Base-by-base conservation (phyloP, 2,113 vertebrate genomes). In the Mionectes macconnelli region DNA sequence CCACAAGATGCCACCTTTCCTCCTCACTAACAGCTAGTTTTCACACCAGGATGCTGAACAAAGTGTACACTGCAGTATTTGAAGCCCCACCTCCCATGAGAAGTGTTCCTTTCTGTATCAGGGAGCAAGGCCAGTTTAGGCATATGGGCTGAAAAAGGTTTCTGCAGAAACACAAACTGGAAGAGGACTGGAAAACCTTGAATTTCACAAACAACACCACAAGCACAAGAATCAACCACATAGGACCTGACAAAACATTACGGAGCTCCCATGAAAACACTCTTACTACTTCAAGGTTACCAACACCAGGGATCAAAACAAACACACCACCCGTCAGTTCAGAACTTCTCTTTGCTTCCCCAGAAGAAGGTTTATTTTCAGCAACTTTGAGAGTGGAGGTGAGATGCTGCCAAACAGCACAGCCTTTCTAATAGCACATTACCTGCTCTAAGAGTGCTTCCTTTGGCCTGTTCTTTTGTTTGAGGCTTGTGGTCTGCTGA, bases 391-490 rank as follows among this genome's bases (percentile, higher is more conserved):
- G 89, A 70, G 5, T 33, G 45, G 60, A 60, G 14, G 31, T 21
- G 60, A 72, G 44, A 45, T 28, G 8, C 8, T 67, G 8, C 20
- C 31, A 45, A 27, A 49, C 31, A 30, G 9, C 4, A 49, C 3
- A 50, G 49, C 33, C 33, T 56, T 57, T 62, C 18, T 44, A 70
- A 47, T 20, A 49, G 4, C 13, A 7, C 18, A 44, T 92, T 98
- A 98, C 98, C 98, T 93, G 96, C 25, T 96, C 91, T 98, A 64
- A 84, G 39, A 49, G 94, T 45, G n/a, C 78, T 66, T 17, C 49
- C 96, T 97, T 96, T 98, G 68, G 85, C 85, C 72, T 98, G 97
- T 31, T 98, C 98, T 53, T 92, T 98, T 8, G 53, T 39, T 59
- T 77, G 97, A 4, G 50, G 55, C 78, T 97, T 98, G 15, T 49